phyloP scores from a whole-genome alignment of 2,797 vertebrate species.

The Mionectes olivaceus region DNA sequence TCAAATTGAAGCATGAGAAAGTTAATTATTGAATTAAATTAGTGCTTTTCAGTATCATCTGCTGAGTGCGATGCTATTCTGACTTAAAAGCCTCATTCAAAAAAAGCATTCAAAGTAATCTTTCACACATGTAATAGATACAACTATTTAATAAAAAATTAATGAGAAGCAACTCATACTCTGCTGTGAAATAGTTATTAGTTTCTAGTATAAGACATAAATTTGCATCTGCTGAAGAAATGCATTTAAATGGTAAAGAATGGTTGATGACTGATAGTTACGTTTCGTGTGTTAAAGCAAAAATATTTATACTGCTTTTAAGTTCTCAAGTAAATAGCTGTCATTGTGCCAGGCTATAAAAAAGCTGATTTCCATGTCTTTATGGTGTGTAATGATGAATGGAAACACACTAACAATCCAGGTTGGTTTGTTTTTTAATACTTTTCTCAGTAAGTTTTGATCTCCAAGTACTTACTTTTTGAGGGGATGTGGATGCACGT shows the following conservation, averaged over 20 bases:
- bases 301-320: not conserved
- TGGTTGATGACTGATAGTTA: not conserved
- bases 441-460: not conserved
- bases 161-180: constrained; percentile 31
- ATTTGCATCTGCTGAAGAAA: constrained; percentile 25
- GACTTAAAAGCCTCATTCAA: not conserved
- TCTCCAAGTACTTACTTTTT: not conserved
- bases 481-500: rapidly evolving
- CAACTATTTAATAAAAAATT: constrained; percentile 58
- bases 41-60: not conserved
- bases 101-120: constrained; percentile 12
- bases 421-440: not conserved
- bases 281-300: not conserved
- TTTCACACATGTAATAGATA: constrained; percentile 55
- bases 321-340: not conserved
- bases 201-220: constrained; percentile 10
- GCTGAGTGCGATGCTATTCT: not conserved
- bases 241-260: constrained; percentile 1
- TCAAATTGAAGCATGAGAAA: not conserved
- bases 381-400: not conserved
- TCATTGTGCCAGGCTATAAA: not conserved
- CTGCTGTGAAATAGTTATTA: constrained; percentile 38
- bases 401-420: not conserved
- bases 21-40: constrained; percentile 32
- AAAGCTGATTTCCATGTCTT: not conserved